Conservation (phyloP, 37 sponge, comb jelly and placozoan species). For the Spongia lamella region DNA sequence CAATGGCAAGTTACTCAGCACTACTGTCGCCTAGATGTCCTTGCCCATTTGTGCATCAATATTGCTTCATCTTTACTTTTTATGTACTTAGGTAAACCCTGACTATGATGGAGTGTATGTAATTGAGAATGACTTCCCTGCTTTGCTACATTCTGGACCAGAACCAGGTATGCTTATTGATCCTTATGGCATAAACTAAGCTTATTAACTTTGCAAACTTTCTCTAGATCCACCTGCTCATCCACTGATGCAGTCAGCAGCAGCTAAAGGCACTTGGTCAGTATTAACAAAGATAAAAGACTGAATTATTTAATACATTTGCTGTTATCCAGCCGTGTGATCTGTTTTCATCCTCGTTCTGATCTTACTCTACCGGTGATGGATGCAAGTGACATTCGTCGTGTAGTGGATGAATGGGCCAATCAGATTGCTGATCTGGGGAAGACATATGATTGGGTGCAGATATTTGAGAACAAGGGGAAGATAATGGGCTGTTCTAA, state of each 20-base stretch:
- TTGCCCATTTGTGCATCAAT: no score
- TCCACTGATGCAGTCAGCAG: slow-evolving; percentile 56
- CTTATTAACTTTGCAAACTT: neutral
- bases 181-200: neutral
- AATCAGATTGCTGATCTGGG: slow-evolving; percentile 75
- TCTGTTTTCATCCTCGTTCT: slow-evolving; percentile 97
- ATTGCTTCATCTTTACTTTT: neutral
- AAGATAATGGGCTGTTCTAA: slow-evolving; percentile 95
- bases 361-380: slow-evolving; percentile 89
- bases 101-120: slow-evolving; percentile 83
- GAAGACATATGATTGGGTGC: slow-evolving; percentile 72
- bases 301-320: neutral
- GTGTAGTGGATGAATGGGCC: slow-evolving; percentile 87
- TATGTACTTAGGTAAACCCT: slow-evolving; percentile 78
- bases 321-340: slow-evolving; percentile 78
- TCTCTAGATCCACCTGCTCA: slow-evolving; percentile 41
- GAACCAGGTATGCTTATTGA: slow-evolving; percentile 51
- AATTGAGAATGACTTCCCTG: slow-evolving; percentile 95
- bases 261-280: slow-evolving; percentile 81
- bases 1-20: no score
- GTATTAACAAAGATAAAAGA: no score
- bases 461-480: slow-evolving; percentile 99
- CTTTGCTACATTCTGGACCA: slow-evolving; percentile 67
- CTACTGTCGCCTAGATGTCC: no score
- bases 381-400: slow-evolving; percentile 67